phyloP scores from a whole-genome alignment of 2,888 invertebrate species.

The Phalera bucephala region DNA sequence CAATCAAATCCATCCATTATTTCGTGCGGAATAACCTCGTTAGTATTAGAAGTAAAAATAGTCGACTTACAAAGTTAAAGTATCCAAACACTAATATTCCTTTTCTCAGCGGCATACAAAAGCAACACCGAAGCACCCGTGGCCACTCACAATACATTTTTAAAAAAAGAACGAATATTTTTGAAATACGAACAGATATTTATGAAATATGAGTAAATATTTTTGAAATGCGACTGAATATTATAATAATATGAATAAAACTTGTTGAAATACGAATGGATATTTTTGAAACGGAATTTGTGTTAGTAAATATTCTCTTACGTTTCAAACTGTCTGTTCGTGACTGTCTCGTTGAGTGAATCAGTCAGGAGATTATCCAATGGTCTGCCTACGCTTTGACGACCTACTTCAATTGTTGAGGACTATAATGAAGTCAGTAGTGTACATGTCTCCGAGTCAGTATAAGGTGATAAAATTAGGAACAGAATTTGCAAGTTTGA shows the following conservation, averaged over 20 bases:
- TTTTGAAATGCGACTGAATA: background rate
- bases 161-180: background rate
- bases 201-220: background rate
- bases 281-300: background rate
- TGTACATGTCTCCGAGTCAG: too few species aligned
- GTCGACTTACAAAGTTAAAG: background rate
- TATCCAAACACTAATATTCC: slow-evolving; percentile 13
- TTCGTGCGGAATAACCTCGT: too few species aligned
- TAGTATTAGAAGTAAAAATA: background rate
- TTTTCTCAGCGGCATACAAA: slow-evolving; percentile 13
- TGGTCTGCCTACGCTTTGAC: background rate
- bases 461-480: too few species aligned
- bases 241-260: background rate
- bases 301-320: background rate
- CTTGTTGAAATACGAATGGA: background rate
- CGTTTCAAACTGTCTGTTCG: background rate
- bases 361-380: background rate
- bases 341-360: background rate
- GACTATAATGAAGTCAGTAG: too few species aligned
- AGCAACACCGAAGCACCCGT: slow-evolving; percentile 7
- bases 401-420: too few species aligned
- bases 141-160: slow-evolving; percentile 1
- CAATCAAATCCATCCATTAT: too few species aligned
- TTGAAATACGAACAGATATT: background rate
- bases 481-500: too few species aligned